Percentiles rank a stretch among this genome's conserved stretches.
Evolutionary conservation across 2,888 invertebrate species (phyloP).

Genomic region (Lepidonotus clava): DNA sequence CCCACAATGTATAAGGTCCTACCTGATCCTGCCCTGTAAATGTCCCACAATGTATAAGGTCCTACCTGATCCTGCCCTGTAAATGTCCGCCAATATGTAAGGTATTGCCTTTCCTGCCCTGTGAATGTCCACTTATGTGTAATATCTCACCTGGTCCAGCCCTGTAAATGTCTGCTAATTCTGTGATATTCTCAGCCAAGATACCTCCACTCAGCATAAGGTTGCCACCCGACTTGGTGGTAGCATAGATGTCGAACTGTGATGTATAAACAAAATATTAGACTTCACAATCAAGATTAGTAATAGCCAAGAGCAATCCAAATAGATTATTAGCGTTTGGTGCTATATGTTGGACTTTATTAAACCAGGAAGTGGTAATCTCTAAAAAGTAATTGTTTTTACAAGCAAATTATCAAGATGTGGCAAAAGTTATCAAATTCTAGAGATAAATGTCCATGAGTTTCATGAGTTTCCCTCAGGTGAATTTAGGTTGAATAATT

Average conservation of each 20-base stretch:
- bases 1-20: background rate
- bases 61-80: background rate
- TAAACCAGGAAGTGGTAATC: no score
- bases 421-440: no score
- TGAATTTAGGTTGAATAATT: no score
- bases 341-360: no score
- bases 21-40: background rate
- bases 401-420: no score
- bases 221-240: background rate
- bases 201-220: slow-evolving; percentile 1
- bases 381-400: no score
- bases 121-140: background rate
- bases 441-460: no score
- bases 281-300: no score
- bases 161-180: background rate
- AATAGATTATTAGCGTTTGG: no score
- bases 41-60: background rate
- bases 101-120: background rate
- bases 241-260: slow-evolving; percentile 25
- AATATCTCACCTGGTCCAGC: background rate
- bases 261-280: background rate
- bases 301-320: no score
- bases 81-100: background rate
- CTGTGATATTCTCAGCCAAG: slow-evolving; percentile 22
- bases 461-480: no score